Evolutionary conservation across 2,113 vertebrate species (phyloP).

Genomic region (Herpailurus yagouaroundi): DNA sequence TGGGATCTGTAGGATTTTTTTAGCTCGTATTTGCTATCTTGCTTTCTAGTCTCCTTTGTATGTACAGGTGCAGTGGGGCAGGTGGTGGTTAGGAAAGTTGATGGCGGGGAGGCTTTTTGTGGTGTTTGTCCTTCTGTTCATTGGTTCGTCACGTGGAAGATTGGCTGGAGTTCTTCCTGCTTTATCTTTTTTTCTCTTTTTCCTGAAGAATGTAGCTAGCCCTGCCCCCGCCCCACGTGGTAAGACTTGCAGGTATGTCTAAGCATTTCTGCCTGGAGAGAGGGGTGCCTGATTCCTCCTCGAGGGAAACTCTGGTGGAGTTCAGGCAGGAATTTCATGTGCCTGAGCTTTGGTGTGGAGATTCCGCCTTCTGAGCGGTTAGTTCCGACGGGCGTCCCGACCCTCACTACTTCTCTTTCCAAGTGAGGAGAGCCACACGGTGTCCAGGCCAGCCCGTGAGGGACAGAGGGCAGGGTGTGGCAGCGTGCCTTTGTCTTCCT

Average conservation of each 20-base stretch:
- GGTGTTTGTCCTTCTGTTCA: neutral
- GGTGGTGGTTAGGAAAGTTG: neutral
- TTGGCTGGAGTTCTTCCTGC: neutral
- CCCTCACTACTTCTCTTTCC: neutral
- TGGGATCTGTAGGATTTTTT: neutral
- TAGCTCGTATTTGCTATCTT: neutral
- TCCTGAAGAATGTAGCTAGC: neutral
- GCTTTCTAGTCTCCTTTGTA: too few species aligned
- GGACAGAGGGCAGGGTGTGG: neutral
- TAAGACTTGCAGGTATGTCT: neutral
- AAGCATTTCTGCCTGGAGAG: neutral
- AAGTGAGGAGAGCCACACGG: neutral
- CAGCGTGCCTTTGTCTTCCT: neutral
- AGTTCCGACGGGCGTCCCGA: neutral
- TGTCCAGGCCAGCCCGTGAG: neutral
- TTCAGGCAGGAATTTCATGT: accelerated
- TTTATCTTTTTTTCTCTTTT: neutral
- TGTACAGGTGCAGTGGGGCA: neutral
- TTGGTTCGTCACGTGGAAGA: neutral
- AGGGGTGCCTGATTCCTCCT: neutral
- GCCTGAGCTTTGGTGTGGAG: too few species aligned
- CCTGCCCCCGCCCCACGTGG: accelerated
- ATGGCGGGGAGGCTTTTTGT: neutral
- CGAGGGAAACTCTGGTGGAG: neutral
- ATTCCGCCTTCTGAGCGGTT: neutral